phyloP scores from a whole-genome alignment of 2,797 vertebrate species.

The Sebastes aleutianus region DNA sequence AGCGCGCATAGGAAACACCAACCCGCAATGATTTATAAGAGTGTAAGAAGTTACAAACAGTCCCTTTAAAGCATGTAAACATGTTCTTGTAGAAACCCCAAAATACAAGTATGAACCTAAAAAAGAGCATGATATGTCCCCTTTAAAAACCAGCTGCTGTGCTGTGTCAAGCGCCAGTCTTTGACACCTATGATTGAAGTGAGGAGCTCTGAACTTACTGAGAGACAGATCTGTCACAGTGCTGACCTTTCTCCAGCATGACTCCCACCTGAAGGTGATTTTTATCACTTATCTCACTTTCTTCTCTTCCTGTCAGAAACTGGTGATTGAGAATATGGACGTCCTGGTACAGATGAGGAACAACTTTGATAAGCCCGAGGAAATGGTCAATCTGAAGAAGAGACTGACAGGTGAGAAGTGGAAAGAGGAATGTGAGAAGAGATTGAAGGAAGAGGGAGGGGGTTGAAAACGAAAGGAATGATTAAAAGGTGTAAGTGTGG shows the following conservation, averaged over 20 bases:
- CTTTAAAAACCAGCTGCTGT: not conserved
- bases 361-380: slow-evolving; percentile 85
- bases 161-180: not conserved
- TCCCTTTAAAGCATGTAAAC: not conserved
- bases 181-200: slow-evolving; percentile 37
- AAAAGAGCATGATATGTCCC: not conserved
- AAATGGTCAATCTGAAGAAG: slow-evolving; percentile 83
- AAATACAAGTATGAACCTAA: no score
- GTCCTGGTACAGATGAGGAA: slow-evolving; percentile 91
- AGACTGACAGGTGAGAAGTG: slow-evolving; percentile 84
- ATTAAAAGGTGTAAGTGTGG: not conserved
- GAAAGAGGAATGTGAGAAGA: not conserved
- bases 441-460: not conserved
- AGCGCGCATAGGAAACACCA: no score
- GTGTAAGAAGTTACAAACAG: no score
- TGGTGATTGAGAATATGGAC: slow-evolving; percentile 96
- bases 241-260: not conserved
- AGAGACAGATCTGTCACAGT: slow-evolving; percentile 6
- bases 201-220: slow-evolving; percentile 15
- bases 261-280: not conserved
- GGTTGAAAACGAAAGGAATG: not conserved
- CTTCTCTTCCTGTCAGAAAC: slow-evolving; percentile 81
- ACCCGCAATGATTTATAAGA: no score
- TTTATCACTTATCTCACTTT: slow-evolving; percentile 20
- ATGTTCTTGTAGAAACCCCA: not conserved